Evolutionary conservation across 1,140 invertebrate species (phyloP), one percentile per base, ranked within the genome.

Genomic region (Drosophila kikkawai): DNA sequence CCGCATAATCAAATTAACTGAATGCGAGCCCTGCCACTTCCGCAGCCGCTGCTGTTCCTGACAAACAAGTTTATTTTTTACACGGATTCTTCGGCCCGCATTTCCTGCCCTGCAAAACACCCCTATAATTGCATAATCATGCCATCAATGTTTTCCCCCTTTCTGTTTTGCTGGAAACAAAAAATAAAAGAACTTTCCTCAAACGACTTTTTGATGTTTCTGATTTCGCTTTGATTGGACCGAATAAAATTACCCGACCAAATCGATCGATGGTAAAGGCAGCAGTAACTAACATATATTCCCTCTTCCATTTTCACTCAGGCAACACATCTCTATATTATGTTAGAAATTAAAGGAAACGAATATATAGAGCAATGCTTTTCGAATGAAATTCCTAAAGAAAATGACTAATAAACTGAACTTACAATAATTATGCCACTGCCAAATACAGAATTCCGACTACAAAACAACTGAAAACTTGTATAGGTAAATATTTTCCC

Each of bases 1-100:
- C 73, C 80, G 75, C 67, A 84, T 87, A 87, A 87, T 87, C 85
- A 88, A 88, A 87, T 87, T 87, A 87, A 87, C 84, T 80, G 45
- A 75, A 81, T 83, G 60, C 74, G 66, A 47, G 50, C 56, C 47
- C 39, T 34, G 50, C 75, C 42, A 45, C 57, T 37, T 36, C 57
- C 37, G 12, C 42, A 39, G 57, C 26, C 22, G 63, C 34, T 41
- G 42, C 34, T 69, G 45, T 78, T 60, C 29, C 50, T 63, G 69
- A 66, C 70, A 74, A 82, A 65, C 74, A 65, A 56, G 56, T 75
- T 61, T 60, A 41, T 79, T 75, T 67, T 67, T 45, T 64, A 53
- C 59, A 39, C 59, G 42, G 29, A 51, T 51, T 53, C 48, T 32
- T 47, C 17, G 41, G 26, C 48, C 55, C 41, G 29, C 36, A 59